A percentile compares a stretch with the other conserved stretches of the same genome.
Conservation (phyloP, 2,888 invertebrate species). For the Mycalesis mineus region DNA sequence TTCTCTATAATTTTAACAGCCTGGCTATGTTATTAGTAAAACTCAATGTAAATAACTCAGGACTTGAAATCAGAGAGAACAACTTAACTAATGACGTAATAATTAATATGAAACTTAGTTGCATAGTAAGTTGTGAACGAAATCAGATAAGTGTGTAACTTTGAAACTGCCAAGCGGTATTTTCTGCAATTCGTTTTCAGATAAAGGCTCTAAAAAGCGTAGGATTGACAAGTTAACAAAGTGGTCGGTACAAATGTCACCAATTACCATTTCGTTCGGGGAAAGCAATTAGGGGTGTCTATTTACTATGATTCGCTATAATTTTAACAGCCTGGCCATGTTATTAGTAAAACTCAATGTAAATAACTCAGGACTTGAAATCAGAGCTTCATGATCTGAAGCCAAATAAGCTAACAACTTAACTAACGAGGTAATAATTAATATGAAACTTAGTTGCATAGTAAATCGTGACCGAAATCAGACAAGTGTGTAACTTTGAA, state of each 20-base stretch:
- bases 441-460: neutral
- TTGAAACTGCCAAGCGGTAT: neutral
- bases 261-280: conserved; percentile 27
- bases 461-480: neutral
- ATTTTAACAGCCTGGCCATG: conserved; percentile 18
- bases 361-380: no score
- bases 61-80: no score
- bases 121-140: neutral
- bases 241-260: conserved; percentile 23
- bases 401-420: no score
- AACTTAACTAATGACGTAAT: no score
- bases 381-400: no score
- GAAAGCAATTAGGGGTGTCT: conserved; percentile 26
- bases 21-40: conserved; percentile 7
- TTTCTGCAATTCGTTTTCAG: conserved; percentile 11
- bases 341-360: conserved; percentile 3
- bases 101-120: neutral
- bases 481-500: neutral
- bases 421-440: no score
- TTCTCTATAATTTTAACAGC: conserved; percentile 22
- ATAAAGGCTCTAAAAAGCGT: conserved; percentile 15
- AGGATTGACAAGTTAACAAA: conserved; percentile 28
- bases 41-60: no score
- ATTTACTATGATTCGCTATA: conserved; percentile 20
- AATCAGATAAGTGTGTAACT: neutral